Conservation (phyloP, 2,797 vertebrate species). For the Potorous gilbertii region DNA sequence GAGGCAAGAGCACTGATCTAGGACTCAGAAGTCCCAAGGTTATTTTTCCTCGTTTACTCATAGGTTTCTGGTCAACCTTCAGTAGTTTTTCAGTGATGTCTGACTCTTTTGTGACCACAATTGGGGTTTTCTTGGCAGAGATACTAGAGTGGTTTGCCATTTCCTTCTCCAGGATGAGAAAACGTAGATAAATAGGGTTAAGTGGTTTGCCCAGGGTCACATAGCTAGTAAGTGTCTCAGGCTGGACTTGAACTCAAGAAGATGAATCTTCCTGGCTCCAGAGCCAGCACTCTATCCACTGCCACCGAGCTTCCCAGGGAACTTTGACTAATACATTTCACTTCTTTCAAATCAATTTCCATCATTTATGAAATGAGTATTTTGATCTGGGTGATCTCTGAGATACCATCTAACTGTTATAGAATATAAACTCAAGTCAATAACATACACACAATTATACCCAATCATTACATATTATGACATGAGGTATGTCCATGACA, state of each 20-base stretch:
- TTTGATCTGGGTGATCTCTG: neutral
- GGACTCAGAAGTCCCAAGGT: neutral
- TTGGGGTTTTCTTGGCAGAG: neutral
- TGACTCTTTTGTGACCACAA: neutral
- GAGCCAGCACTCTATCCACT: neutral
- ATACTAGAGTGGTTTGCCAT: neutral
- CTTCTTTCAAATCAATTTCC: neutral
- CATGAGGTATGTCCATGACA: too few relatives aligned
- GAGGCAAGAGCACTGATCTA: neutral
- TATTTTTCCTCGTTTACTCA: neutral
- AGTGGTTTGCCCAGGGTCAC: neutral
- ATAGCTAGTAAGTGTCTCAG: neutral
- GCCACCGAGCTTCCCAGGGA: neutral
- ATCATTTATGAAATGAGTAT: neutral
- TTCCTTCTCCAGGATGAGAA: neutral
- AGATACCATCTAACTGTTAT: neutral
- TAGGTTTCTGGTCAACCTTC: neutral
- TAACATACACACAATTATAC: neutral
- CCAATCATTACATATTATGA: neutral
- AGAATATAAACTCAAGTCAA: neutral
- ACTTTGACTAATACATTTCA: neutral
- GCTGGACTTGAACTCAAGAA: neutral
- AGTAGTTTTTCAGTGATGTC: neutral
- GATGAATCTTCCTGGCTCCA: neutral
- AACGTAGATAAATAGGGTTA: neutral